Conservation (phyloP, 1,140 invertebrate genomes). For the Agraylea sexmaculata region DNA sequence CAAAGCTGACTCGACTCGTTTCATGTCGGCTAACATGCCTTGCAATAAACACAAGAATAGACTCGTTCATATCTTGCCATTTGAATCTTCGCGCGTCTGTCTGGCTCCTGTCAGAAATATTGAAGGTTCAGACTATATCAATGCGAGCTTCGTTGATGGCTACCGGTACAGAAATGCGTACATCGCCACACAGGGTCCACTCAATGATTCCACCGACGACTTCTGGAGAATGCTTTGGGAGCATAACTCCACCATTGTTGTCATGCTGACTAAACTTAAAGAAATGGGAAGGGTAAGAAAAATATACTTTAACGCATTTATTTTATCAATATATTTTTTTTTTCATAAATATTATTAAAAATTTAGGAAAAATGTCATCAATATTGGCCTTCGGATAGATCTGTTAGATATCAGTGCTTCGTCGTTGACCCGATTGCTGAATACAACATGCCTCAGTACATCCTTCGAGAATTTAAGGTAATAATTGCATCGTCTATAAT, state of each 20-base stretch:
- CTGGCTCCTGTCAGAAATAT: slow-evolving; percentile 80
- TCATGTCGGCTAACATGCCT: slow-evolving; percentile 90
- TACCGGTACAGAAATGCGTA: slow-evolving; percentile 87
- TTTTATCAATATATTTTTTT: neutral
- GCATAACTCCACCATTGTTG: slow-evolving; percentile 97
- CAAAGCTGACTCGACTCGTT: slow-evolving; percentile 86
- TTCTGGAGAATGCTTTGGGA: slow-evolving; percentile 99
- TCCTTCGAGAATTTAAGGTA: slow-evolving; percentile 94
- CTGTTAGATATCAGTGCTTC: slow-evolving; percentile 91
- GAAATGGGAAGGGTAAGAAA: slow-evolving; percentile 85
- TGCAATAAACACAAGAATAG: slow-evolving; percentile 98
- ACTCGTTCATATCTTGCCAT: slow-evolving; percentile 93
- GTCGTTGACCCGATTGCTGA: slow-evolving; percentile 98
- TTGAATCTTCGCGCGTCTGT: slow-evolving; percentile 90
- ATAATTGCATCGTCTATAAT: too few species aligned
- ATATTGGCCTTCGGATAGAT: slow-evolving; percentile 97
- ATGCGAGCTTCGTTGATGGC: slow-evolving; percentile 96
- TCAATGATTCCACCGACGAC: slow-evolving; percentile 92
- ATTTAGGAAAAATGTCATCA: slow-evolving; percentile 94
- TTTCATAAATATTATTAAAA: slow-evolving; percentile 10
- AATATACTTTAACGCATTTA: slow-evolving; percentile 3
- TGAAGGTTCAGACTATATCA: slow-evolving; percentile 98
- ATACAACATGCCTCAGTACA: slow-evolving; percentile 99
- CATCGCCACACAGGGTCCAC: slow-evolving; percentile 95
- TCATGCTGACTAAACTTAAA: slow-evolving; percentile 95